phyloP scores from a whole-genome alignment of 2,888 invertebrate genomes.

The Falcaria lacertinaria region DNA sequence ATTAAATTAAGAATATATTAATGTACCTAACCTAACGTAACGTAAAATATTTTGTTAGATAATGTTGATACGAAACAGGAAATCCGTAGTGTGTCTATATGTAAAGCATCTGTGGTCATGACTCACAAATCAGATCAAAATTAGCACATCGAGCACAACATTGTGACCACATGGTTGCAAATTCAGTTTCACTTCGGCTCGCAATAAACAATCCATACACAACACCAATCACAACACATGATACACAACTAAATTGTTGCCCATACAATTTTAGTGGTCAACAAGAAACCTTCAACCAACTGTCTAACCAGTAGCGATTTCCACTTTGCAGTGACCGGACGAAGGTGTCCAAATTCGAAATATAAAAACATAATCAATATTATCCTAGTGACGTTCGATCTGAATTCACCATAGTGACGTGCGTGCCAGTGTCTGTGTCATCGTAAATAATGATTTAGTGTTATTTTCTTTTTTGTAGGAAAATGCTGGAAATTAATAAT shows the following conservation, averaged over 20 bases:
- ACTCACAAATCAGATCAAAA: neutral
- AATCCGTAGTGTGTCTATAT: no score
- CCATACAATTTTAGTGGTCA: constrained; percentile 52
- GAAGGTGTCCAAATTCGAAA: constrained; percentile 72
- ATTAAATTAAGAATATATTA: no score
- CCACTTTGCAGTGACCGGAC: constrained; percentile 78
- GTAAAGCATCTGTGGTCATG: neutral
- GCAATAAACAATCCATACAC: constrained; percentile 27
- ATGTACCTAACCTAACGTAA: no score
- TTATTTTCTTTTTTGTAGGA: constrained; percentile 77
- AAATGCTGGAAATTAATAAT: constrained; percentile 78
- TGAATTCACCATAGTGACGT: constrained; percentile 55
- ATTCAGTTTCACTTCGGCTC: constrained; percentile 26
- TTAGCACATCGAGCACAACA: constrained; percentile 15
- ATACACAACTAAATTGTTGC: constrained; percentile 53
- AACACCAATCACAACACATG: constrained; percentile 39
- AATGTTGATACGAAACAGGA: no score
- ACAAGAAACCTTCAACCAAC: constrained; percentile 42
- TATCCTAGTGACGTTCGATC: constrained; percentile 40
- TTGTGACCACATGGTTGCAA: constrained; percentile 34
- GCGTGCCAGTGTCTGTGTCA: constrained; percentile 59
- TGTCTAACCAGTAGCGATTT: constrained; percentile 75
- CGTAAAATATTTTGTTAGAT: no score
- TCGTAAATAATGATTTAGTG: constrained; percentile 53
- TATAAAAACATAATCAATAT: constrained; percentile 33